Base-by-base conservation (phyloP, 1,140 invertebrate genomes). In the Drosophila mauritiana region DNA sequence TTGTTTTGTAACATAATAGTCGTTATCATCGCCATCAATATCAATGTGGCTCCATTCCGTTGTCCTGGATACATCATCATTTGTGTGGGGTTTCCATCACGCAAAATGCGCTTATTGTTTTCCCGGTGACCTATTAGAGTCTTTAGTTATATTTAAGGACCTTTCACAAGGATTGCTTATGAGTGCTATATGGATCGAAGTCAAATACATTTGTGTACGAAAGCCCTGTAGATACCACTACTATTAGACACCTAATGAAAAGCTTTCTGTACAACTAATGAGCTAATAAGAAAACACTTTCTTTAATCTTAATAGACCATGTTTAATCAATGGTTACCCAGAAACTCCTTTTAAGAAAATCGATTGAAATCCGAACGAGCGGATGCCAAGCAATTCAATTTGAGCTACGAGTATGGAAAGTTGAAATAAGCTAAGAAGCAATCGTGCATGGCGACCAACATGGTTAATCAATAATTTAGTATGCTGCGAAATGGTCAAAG, bases 401-500 rank as follows among this genome's bases (percentile, higher is more conserved):
- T 49, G 11, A 52, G 48, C 54, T 48, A 54, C 40, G 52, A 53
- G 68, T 57, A 68, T 40, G 53, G 40, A 59, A 51, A 49, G 43
- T 56, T 42, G 51, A 55, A 61, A 46, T 53, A 74, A 69, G 49
- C 58, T 68, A 69, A 54, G 25, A n/a, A 34, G 48, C 48, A 49
- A 31, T 15, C 25, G 45, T 46, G 45, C 45, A 46, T 46, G 56
- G 55, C 61, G 54, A 68, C 52, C 65, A 88, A 79, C 59, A 80
- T 88, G 72, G 67, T 88, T 89, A 89, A 88, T 88, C 83, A 88
- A 88, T 88, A 88, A 89, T 83, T 88, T 73, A 73, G 56, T 61
- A 70, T 51, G 51, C 36, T 39, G 20, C 70, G 39, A 80, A 80
- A 49, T 64, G 69, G 55, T 31, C 51, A 57, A 78, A 40, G 31